These are phyloP conservation scores for Coelinius sp. DNA, from an alignment of 2,888 invertebrate genomes.

Conservation along the genomic window DNA sequence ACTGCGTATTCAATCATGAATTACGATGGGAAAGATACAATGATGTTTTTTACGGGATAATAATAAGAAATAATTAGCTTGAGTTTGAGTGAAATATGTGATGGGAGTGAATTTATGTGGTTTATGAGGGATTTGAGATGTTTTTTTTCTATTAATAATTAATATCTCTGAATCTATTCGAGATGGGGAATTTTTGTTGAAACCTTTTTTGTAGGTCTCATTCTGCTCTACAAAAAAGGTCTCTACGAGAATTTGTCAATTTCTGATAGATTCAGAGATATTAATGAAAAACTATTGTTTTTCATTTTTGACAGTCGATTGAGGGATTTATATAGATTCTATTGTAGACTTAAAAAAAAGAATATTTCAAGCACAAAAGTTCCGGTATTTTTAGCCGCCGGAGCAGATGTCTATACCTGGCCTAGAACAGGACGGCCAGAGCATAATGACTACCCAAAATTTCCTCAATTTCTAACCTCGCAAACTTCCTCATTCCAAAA, in stretches of 20 bases:
- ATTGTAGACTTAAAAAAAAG: too few relatives aligned
- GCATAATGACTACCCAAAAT: conserved; percentile 1
- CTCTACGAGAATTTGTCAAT: too few relatives aligned
- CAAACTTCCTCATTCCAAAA: background rate
- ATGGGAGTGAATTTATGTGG: background rate
- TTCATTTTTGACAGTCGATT: too few relatives aligned
- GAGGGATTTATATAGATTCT: too few relatives aligned
- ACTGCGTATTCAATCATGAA: background rate
- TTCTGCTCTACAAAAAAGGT: too few relatives aligned
- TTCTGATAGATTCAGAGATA: too few relatives aligned
- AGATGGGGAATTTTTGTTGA: too few relatives aligned
- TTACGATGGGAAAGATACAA: background rate
- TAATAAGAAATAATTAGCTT: background rate
- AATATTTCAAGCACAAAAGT: background rate
- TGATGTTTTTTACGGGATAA: background rate
- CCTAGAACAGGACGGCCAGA: background rate
- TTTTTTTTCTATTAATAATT: too few relatives aligned
- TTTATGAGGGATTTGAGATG: too few relatives aligned
- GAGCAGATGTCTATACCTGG: conserved; percentile 16
- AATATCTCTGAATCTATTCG: too few relatives aligned
- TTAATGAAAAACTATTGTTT: too few relatives aligned
- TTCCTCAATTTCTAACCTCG: background rate
- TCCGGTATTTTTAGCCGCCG: background rate
- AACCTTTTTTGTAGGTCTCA: too few relatives aligned
- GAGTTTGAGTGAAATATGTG: background rate